Evolutionary conservation across 2,113 vertebrate genomes (phyloP), one percentile per base, ranked within the genome.

Genomic region (Cebus imitator): DNA sequence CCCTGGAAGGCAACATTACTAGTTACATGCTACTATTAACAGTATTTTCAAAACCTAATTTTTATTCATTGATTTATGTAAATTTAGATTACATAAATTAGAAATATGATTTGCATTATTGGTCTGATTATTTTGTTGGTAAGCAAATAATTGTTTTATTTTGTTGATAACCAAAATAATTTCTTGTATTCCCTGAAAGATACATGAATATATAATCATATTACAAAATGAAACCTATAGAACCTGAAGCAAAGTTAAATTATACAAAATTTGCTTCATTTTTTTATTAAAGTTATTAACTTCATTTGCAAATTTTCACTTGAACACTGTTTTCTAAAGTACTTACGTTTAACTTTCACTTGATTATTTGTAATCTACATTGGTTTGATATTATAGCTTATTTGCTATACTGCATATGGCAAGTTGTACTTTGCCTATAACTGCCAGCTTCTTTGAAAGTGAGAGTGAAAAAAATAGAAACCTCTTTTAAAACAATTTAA

Each of bases 401-500:
- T 64, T 64, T 64, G 61, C 61, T 32, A 64, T 64, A 32, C 61
- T 64, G 7, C 79, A 61, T 20, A 81, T 70, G 30, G 58, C 45
- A 90, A 97, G 84, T 68, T 78, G 17, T 96, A 92, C 96, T 95
- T 92, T 96, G 78, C 73, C 73, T 95, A 11, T 35, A 94, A 92
- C 58, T 89, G 68, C 81, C n/a, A 91, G 98, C 48, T 76, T 1
- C 58, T 98, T 98, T 98, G 97, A 96, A 98, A 97, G 68, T 93
- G 45, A 97, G 73, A 94, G 73, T 90, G 64, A 81, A 96, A 89
- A 90, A 96, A 95, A 79, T 64, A 92, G 37, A 92, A 97, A 95
- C 95, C 48, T 94, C 75, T 93, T 95, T 97, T 78, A 52, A 96
- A 98, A 97, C 96, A 95, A 96, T 90, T 79, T 94, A 95, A 98